A percentile compares a stretch with the other conserved stretches of the same genome.
Conservation (phyloP, 2,113 vertebrate genomes). For the Mastomys natalensis region DNA sequence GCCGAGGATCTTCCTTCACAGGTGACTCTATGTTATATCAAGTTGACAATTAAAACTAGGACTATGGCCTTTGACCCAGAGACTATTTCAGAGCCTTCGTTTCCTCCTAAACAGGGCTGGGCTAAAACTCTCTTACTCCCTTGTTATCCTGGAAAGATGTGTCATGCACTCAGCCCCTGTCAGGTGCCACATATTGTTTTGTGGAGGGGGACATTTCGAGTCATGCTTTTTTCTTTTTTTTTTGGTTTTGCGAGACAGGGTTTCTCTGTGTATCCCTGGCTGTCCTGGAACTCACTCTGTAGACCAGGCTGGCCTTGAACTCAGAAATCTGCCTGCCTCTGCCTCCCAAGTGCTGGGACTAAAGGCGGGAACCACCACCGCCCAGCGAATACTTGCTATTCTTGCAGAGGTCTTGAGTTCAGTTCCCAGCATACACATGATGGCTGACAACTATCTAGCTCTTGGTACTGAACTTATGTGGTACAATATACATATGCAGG, state of each 20-base stretch:
- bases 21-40: neutral
- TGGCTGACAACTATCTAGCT: neutral
- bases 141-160: neutral
- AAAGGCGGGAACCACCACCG: too few relatives aligned
- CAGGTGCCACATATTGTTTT: neutral
- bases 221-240: neutral
- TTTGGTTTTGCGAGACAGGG: too few relatives aligned
- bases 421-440: neutral
- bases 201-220: neutral
- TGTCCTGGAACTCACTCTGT: too few relatives aligned
- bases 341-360: too few relatives aligned
- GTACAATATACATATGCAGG: neutral
- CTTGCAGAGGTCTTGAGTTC: neutral
- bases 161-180: neutral
- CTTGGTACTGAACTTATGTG: neutral
- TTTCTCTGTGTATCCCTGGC: too few relatives aligned
- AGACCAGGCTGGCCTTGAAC: too few relatives aligned
- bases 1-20: neutral
- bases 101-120: neutral
- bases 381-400: neutral
- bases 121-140: neutral
- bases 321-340: too few relatives aligned
- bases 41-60: neutral
- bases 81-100: neutral
- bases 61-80: neutral